phyloP scores from a whole-genome alignment of 2,888 invertebrate species.

The Synanthedon formicaeformis region DNA sequence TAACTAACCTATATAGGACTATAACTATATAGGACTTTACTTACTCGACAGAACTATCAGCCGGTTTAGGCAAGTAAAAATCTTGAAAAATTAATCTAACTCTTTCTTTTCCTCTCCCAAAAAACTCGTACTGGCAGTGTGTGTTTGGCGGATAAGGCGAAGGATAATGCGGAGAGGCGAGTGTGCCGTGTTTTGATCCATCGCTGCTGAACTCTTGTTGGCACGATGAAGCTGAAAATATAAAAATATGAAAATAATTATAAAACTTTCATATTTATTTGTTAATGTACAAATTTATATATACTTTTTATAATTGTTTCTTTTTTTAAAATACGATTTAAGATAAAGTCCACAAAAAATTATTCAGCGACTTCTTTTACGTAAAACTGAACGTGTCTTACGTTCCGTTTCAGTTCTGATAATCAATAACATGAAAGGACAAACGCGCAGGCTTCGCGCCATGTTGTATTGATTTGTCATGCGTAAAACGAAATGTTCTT shows the following conservation, averaged over 20 bases:
- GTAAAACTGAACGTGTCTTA: no score
- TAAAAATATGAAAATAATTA: conserved; percentile 11
- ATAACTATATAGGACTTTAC: conserved; percentile 26
- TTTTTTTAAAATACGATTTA: no score
- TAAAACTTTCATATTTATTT: not conserved
- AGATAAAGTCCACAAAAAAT: no score
- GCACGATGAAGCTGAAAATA: conserved; percentile 80
- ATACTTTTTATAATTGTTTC: not conserved
- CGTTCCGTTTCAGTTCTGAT: no score
- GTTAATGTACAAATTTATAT: not conserved
- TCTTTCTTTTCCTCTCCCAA: conserved; percentile 85
- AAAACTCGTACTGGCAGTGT: conserved; percentile 91
- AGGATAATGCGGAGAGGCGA: conserved; percentile 89
- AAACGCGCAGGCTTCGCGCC: no score
- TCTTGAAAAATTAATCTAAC: conserved; percentile 88
- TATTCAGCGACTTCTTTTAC: no score
- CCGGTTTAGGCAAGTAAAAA: conserved; percentile 80
- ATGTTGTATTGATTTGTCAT: no score
- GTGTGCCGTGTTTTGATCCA: conserved; percentile 82
- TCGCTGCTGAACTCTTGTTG: conserved; percentile 84
- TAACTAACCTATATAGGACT: no score
- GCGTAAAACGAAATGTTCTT: no score
- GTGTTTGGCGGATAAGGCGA: conserved; percentile 83
- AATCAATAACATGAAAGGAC: no score
- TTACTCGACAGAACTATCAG: conserved; percentile 74